Evolutionary conservation across 2,888 invertebrate species (phyloP), one percentile per base, ranked within the genome.

Genomic region (Cephonodes hylas): DNA sequence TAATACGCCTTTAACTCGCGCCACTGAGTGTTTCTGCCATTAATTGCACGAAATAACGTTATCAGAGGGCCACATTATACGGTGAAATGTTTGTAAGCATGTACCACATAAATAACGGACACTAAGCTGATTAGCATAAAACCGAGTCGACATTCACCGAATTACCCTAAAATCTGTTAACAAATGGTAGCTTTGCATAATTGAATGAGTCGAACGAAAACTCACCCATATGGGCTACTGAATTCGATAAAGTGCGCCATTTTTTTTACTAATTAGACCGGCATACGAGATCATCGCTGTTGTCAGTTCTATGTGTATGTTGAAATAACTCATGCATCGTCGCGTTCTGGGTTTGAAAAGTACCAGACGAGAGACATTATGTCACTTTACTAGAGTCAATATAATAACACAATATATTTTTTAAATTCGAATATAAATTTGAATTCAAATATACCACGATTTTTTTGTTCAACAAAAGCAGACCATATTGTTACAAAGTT

Each of bases 161-260:
- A 89, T 88, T 88, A 85, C 87, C 81, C 85, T 81, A 81, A 89
- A 91, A 91, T 90, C 90, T 91, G 91, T 87, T 89, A 91, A 91
- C 91, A 88, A 89, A 91, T 91, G 88, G 88, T 80, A 74, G 91
- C 86, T 91, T 88, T 90, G 86, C 91, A 89, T 91, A 91, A 90
- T 89, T 89, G 81, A 89, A 89, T 85, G 83, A 81, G 81, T 81
- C 72, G 69, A 79, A 83, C 77, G 83, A 77, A 81, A 87, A 84
- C 81, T 75, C 77, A 63, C 77, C 74, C 88, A 85, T 87, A 86
- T 84, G 85, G 81, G 80, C 76, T 68, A 70, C 74, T 72, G 75
- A 72, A 73, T 53, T 69, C 62, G 63, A 63, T 71, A 75, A 73
- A 69, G 70, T 72, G 66, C 27, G 57, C 15, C 22, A 38, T 22